These are phyloP conservation scores for Caranx ignobilis DNA, from an alignment of 2,113 vertebrate species.

Conservation along the genomic window DNA sequence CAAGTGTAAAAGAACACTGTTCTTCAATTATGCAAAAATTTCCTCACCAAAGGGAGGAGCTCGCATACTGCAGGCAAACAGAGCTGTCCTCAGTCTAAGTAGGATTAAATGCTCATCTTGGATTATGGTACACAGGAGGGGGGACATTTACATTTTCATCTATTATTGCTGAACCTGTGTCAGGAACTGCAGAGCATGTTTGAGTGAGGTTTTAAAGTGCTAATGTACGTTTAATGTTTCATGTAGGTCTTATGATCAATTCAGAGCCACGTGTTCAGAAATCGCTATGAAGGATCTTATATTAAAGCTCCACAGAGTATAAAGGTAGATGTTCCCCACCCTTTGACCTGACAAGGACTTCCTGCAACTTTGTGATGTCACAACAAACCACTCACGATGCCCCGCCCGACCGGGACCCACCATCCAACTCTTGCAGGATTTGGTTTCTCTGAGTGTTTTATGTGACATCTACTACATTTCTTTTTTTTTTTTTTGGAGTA, in stretches of 20 bases:
- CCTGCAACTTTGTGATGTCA: no score
- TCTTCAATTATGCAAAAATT: slow-evolving; percentile 40
- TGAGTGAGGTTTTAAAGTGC: no score
- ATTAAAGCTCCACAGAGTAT: no score
- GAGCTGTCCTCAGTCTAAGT: slow-evolving; percentile 26
- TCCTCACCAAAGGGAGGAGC: slow-evolving; percentile 6
- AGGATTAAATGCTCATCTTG: slow-evolving; percentile 56
- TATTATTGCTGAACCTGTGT: slow-evolving; percentile 2
- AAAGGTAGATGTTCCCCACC: no score
- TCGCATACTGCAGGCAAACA: neutral
- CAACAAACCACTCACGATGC: no score
- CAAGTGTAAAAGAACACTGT: slow-evolving; percentile 12
- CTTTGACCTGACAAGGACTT: no score
- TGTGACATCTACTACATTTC: no score
- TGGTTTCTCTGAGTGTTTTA: no score
- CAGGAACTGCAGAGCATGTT: neutral
- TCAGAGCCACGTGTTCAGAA: neutral
- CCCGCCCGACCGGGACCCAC: no score
- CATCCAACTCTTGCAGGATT: no score
- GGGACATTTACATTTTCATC: slow-evolving; percentile 47
- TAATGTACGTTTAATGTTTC: neutral
- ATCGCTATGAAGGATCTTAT: neutral
- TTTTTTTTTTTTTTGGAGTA: no score
- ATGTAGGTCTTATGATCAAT: neutral
- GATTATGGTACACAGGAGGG: slow-evolving; percentile 12